phyloP scores from a whole-genome alignment of 2,113 vertebrate genomes.

The Seriola dumerili region DNA sequence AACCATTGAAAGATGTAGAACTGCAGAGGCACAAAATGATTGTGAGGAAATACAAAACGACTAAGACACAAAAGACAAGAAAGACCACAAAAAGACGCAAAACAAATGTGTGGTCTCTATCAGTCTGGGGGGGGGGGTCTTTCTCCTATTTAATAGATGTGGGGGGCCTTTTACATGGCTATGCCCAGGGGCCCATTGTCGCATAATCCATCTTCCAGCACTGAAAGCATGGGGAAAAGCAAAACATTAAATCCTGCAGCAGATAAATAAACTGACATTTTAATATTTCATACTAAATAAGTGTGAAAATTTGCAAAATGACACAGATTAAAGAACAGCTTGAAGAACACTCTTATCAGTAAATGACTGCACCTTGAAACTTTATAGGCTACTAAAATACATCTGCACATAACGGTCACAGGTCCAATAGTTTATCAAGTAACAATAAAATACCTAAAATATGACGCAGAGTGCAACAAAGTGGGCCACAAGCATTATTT shows the following conservation, averaged over 20 bases:
- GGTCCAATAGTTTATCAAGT: not conserved
- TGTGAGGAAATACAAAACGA: too few relatives aligned
- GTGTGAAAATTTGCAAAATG: not conserved
- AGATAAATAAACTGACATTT: not conserved
- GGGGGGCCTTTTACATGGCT: too few relatives aligned
- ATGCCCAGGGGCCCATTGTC: not conserved
- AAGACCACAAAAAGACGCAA: not conserved
- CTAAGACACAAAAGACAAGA: not conserved
- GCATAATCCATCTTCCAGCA: not conserved
- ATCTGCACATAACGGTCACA: not conserved
- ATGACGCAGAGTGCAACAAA: constrained; percentile 16
- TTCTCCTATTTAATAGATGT: too few relatives aligned
- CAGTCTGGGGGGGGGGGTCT: too few relatives aligned
- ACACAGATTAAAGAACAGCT: not conserved
- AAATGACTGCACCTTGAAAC: not conserved
- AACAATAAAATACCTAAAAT: not conserved
- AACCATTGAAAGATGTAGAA: too few relatives aligned
- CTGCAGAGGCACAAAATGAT: too few relatives aligned
- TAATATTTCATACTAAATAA: not conserved
- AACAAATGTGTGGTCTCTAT: too few relatives aligned
- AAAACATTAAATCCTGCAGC: too few relatives aligned
- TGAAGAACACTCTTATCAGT: not conserved
- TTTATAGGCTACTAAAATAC: too few relatives aligned
- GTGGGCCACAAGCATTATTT: constrained; percentile 28
- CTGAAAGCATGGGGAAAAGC: not conserved